phyloP scores from a whole-genome alignment of 2,113 vertebrate species.

The Mellivora capensis region DNA sequence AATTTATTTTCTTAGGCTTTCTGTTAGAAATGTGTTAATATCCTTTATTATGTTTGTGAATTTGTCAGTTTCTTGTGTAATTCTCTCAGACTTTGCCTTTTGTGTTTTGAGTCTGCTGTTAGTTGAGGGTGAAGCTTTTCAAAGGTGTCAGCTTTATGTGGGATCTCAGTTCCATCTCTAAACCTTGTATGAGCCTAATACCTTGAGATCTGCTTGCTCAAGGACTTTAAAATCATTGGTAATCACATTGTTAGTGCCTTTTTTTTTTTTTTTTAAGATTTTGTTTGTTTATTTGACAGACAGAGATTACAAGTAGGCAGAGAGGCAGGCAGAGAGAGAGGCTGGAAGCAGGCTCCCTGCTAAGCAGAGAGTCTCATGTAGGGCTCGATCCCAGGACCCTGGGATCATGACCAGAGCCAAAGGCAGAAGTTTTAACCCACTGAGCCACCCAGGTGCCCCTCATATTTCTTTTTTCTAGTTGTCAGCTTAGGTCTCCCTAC shows the following conservation, averaged over 20 bases:
- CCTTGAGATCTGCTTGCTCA: neutral
- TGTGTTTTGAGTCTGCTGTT: neutral
- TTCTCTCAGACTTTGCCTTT: slow-evolving; percentile 35
- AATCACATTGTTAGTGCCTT: neutral
- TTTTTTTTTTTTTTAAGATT: no score
- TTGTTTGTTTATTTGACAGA: no score
- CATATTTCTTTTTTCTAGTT: neutral
- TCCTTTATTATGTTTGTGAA: neutral
- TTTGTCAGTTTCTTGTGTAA: slow-evolving; percentile 22
- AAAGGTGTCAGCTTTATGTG: neutral
- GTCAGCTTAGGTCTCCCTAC: neutral
- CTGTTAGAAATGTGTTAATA: neutral
- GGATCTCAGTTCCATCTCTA: neutral
- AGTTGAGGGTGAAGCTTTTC: neutral
- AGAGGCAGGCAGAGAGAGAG: no score
- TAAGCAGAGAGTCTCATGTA: no score
- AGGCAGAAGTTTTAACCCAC: no score
- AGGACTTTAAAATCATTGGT: neutral
- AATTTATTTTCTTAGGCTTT: neutral
- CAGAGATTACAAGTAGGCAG: no score
- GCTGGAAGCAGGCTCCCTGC: no score
- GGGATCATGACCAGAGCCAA: no score
- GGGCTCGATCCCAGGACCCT: no score
- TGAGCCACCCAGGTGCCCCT: no score
- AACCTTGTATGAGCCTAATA: neutral